phyloP scores from a whole-genome alignment of 2,888 invertebrate species.

The Lomographa bimaculata region DNA sequence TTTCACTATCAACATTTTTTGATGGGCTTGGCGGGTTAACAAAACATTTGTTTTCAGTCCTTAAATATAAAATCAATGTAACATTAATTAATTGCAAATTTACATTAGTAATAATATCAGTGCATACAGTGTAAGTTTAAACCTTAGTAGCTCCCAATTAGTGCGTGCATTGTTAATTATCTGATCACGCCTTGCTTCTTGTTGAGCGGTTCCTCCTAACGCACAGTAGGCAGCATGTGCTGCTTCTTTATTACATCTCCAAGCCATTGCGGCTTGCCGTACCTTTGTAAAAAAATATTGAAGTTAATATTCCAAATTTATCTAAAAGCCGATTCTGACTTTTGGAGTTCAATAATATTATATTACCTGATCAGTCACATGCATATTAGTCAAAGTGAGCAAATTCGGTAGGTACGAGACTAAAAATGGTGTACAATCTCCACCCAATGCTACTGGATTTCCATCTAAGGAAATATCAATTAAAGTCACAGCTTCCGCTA shows the following conservation, averaged over 20 bases:
- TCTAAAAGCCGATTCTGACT: no score
- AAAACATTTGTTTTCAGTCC: slow-evolving; percentile 87
- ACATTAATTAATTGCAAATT: background rate
- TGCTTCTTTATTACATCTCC: slow-evolving; percentile 90
- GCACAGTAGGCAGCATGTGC: slow-evolving; percentile 87
- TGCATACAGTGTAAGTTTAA: background rate
- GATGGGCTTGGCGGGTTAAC: slow-evolving; percentile 52
- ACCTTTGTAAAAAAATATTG: slow-evolving; percentile 79
- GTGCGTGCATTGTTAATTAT: slow-evolving; percentile 93
- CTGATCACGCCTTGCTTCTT: slow-evolving; percentile 89
- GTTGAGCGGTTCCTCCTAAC: slow-evolving; percentile 79
- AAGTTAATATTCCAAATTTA: no score
- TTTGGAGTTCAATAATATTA: no score
- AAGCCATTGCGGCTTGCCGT: slow-evolving; percentile 89
- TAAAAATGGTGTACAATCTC: slow-evolving; percentile 91
- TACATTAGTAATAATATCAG: background rate
- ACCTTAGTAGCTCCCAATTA: slow-evolving; percentile 91
- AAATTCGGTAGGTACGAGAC: slow-evolving; percentile 91
- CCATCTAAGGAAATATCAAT: slow-evolving; percentile 94
- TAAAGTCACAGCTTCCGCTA: slow-evolving; percentile 90
- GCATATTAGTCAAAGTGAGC: slow-evolving; percentile 89
- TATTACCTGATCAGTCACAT: slow-evolving; percentile 88
- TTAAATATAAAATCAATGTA: slow-evolving; percentile 36
- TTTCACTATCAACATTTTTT: slow-evolving; percentile 58
- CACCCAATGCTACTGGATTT: slow-evolving; percentile 91